Evolutionary conservation across 2,888 invertebrate species (phyloP), one percentile per base, ranked within the genome.

Genomic region (Syrista parreyssii): DNA sequence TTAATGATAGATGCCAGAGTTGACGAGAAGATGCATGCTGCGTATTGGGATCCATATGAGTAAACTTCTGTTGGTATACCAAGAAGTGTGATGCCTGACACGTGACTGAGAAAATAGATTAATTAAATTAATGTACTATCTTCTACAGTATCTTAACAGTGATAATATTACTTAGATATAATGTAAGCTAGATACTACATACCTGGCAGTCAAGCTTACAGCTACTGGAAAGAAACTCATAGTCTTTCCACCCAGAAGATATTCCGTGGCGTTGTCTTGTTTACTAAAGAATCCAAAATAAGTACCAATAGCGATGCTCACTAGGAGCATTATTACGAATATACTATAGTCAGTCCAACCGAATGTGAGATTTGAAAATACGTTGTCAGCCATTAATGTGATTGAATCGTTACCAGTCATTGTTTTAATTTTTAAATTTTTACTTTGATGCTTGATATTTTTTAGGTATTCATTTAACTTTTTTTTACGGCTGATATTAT

Each of bases 61-160:
- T 96, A 96, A 82, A 96, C 94, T 88, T 96, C 96, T 0, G 96
- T 94, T 0, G 96, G 96, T 4, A 95, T 94, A 0, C 95, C 96
- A 11, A 96, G 92, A 11, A 96, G 90, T 1, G 95, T 95, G 75
- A 96, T 94, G 73, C 96, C 96, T 2, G 96, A 96, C 83, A 96
- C 92, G 84, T 95, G 95, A 86, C 96, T 96, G 31, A 1, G 23
- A 9, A 55, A 55, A 55, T 23, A 23, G 23, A 55, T 36, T 40
- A 40, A 12, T 36, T 40, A 12, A 40, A 15, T 40, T 40, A 4
- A 4, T 4, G 12, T 15, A 40, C 12, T 4, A 40, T 1, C 0
- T 36, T 36, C 0, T 12, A 40, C 15, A 1, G 3, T 40, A 40
- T 1, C 4, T 4, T 55, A 9, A 23, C 9, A 1, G 1, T 40